These are phyloP conservation scores for Tupiocoris notatus DNA, from an alignment of 2,888 invertebrate species.

Conservation along the genomic window DNA sequence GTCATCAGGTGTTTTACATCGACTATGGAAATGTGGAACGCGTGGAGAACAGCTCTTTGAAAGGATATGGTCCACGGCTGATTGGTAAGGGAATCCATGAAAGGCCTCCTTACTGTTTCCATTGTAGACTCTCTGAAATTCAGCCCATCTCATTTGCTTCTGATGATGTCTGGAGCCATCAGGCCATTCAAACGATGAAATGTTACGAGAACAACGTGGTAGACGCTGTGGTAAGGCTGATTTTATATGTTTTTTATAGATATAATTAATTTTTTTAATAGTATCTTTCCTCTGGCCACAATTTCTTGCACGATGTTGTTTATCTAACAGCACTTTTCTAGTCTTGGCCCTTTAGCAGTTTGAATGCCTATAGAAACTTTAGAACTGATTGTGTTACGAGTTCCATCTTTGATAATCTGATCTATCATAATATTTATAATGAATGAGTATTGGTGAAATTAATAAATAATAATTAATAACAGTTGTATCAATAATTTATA, in stretches of 20 bases:
- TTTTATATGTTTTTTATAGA: no score
- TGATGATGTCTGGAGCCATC: conserved; percentile 60
- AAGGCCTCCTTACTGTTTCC: conserved; percentile 64
- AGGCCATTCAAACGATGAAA: conserved; percentile 58
- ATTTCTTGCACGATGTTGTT: no score
- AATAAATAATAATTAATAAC: neutral
- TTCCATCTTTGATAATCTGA: no score
- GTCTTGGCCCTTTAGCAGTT: no score
- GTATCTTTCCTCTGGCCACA: no score
- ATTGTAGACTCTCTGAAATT: conserved; percentile 69
- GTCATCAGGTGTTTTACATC: conserved; percentile 72
- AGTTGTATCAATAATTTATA: neutral
- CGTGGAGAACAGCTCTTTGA: neutral
- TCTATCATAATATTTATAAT: neutral
- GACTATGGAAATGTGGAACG: conserved; percentile 68
- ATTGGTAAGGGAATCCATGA: conserved; percentile 50
- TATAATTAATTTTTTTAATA: no score
- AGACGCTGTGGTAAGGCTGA: conserved; percentile 36
- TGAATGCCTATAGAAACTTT: no score
- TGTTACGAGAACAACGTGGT: neutral
- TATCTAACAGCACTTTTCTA: no score
- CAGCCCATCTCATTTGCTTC: conserved; percentile 60
- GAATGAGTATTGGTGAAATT: neutral
- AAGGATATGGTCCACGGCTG: conserved; percentile 2
- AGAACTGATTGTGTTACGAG: no score